Conservation (phyloP, 2,113 vertebrate genomes). For the Sinosuthora webbiana region DNA sequence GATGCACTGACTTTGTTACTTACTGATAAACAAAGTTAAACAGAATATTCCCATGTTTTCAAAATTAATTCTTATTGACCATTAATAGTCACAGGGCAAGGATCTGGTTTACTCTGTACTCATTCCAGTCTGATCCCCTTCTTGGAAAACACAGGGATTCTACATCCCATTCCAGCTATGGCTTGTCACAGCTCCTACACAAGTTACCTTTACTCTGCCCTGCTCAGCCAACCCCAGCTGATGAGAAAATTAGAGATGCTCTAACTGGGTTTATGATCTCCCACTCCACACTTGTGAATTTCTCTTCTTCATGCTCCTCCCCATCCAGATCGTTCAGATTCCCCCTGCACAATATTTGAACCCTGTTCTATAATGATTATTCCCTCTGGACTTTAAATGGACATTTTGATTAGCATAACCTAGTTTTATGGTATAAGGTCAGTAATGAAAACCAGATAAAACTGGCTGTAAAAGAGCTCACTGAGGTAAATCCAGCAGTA, state of each 20-base stretch:
- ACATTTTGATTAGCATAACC: not conserved
- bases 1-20: not conserved
- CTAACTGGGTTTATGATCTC: not conserved
- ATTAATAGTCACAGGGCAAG: not conserved
- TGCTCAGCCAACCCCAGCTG: not conserved
- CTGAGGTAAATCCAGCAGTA: not conserved
- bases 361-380: not conserved
- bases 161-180: not conserved
- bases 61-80: not conserved
- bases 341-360: not conserved
- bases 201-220: not conserved
- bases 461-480: not conserved
- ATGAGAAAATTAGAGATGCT: not conserved
- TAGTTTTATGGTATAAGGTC: not conserved
- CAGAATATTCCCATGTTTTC: not conserved
- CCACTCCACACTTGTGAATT: not conserved
- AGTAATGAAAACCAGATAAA: not conserved
- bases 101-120: not conserved
- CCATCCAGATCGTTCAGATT: accelerated
- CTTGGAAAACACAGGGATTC: not conserved
- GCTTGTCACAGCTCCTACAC: not conserved
- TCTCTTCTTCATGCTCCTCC: not conserved
- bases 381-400: not conserved
- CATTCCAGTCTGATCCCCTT: not conserved
- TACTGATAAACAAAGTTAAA: not conserved